Evolutionary conservation across 2,888 invertebrate genomes (phyloP), one percentile per base, ranked within the genome.

Genomic region (Pachliopta kotzebuea): DNA sequence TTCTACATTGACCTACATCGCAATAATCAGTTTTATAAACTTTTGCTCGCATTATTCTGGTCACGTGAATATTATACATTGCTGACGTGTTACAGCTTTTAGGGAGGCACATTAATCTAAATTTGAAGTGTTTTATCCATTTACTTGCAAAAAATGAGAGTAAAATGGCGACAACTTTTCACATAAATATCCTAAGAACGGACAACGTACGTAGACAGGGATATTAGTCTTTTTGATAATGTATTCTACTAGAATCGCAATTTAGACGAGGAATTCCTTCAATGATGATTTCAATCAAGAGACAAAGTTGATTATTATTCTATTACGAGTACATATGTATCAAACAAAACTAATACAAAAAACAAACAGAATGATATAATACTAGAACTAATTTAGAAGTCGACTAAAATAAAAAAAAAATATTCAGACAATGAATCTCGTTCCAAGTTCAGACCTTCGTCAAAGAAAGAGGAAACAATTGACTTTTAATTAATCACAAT

Each of bases 41-140:
- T 45, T 45, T n/a, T 18, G 45, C 18, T 7, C n/a, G 18, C 6
- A n/a, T 60, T 61, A 55, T 55, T 61, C 26, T 26, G n/a, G 55
- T 61, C 60, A 55, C 60, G 29, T 42, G 55, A 61, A n/a, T 7
- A 55, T 61, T 45, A 61, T 21, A 55, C 24, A 61, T 61, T 20
- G 45, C 21, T 45, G 55, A 42, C 54, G 42, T 26, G 60, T 54
- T 61, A 54, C 24, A 42, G 45, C 54, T 55, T 61, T 61, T 55
- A 54, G 54, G 14, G 42, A 54, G 29, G 54, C 26, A 26, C 55
- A 61, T 61, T 54, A 55, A 61, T 61, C 60, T 61, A 54, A 54
- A 45, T 53, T 60, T 60, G 42, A 37, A 60, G 37, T 54, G 54
- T 54, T 54, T 54, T 52, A 52, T 52, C 50, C 50, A 52, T 20